Percentiles rank a stretch among this genome's conserved stretches.
These are phyloP conservation scores for Dromaius novaehollandiae DNA, from an alignment of 2,113 vertebrate species.

Conservation along the genomic window DNA sequence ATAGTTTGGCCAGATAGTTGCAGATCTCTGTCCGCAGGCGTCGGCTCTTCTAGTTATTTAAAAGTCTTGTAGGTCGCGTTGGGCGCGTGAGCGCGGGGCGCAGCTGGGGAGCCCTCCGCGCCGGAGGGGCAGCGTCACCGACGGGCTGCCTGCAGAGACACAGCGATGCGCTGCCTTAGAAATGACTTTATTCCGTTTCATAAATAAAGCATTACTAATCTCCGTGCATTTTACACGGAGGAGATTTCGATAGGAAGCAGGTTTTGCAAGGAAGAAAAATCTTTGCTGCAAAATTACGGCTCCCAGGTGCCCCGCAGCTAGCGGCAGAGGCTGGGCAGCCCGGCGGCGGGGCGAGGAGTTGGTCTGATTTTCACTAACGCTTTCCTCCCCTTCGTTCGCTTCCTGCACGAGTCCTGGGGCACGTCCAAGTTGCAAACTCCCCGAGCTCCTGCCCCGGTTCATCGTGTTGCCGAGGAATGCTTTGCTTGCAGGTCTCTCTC, in stretches of 20 bases:
- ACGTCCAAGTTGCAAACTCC: neutral
- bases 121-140: too few species aligned
- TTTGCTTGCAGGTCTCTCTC: neutral
- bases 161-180: too few species aligned
- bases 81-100: too few species aligned
- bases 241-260: neutral
- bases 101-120: too few species aligned
- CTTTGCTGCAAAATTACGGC: neutral
- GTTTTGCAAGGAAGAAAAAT: neutral
- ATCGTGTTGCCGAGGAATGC: neutral
- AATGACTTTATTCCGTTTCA: neutral
- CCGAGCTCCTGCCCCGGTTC: neutral
- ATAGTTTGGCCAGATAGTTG: neutral
- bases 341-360: neutral
- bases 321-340: neutral
- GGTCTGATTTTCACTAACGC: neutral
- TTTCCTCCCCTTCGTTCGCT: neutral
- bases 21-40: neutral
- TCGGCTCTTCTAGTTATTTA: neutral
- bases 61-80: constrained; percentile 24
- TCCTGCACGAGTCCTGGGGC: neutral
- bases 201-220: neutral
- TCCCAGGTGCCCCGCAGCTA: neutral
- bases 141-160: too few species aligned
- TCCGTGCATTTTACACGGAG: neutral